Base-by-base conservation (phyloP, 2,797 vertebrate genomes). In the Tamandua tetradactyla region DNA sequence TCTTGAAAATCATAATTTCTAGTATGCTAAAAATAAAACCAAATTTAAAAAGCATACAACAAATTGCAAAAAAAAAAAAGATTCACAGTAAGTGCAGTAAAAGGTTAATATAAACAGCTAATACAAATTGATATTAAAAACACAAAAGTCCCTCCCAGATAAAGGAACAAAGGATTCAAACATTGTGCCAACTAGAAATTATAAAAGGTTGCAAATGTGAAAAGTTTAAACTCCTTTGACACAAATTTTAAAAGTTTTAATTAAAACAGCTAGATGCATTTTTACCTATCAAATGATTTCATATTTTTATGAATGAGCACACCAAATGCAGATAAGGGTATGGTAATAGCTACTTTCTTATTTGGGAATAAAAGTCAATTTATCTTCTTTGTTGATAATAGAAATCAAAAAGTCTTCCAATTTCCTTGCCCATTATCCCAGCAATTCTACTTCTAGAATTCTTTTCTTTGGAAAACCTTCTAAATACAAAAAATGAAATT, bases 11-110 rank as follows among this genome's bases (percentile, higher is more conserved):
- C 15, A 23, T 42, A 49, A 35, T 23, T 89, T 47, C 49, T 52
- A 55, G 32, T 72, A 37, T 61, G 35, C 74, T 20, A 85, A 75
- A 91, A 80, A 84, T 49, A 85, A 90, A 85, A 71, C 57, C 32
- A 89, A 76, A 52, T 74, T 68, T 75, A 64, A 82, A 37, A 91
- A 32, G 25, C 64, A 90, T 86, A 37, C 18, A 44, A 44, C 62
- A 40, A 49, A 71, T 71, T 83, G 6, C 12, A 82, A 94, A 93
- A 82, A 88, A 74, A 82, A 94, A 93, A 82, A 88, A 74, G 30
- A 66, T 47, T 62, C 32, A 71, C 10, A 44, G 18, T 37, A 47
- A 84, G 22, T 55, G 4, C 32, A 79, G 7, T 5, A 42, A 76
- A 47, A 35, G 11, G 61, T 90, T 90, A 68, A 52, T 62, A 80